Evolutionary conservation across 2,113 vertebrate genomes (phyloP).

Genomic region (Siphamia tubifer): DNA sequence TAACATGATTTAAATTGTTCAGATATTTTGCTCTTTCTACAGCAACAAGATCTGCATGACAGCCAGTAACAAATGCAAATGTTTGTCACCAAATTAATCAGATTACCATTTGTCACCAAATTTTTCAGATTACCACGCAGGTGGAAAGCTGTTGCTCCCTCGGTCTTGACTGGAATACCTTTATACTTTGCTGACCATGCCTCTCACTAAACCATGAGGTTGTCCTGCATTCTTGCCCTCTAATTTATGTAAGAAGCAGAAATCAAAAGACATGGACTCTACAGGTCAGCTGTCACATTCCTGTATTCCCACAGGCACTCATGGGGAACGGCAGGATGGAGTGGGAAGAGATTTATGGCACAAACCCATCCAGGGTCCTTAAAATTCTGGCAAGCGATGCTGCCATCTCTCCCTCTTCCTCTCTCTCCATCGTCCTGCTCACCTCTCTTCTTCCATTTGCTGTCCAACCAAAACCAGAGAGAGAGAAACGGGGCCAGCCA

Average conservation of each 20-base stretch:
- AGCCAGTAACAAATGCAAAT: neutral
- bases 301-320: slow-evolving; percentile 81
- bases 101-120: slow-evolving; percentile 5
- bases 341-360: slow-evolving; percentile 80
- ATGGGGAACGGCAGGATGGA: slow-evolving; percentile 76
- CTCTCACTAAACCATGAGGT: slow-evolving; percentile 45
- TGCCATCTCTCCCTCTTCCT: slow-evolving; percentile 46
- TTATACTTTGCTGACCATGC: slow-evolving; percentile 33
- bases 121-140: neutral
- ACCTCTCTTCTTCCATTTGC: slow-evolving; percentile 31
- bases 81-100: slow-evolving; percentile 20
- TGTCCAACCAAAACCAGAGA: slow-evolving; percentile 56
- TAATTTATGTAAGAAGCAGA: slow-evolving; percentile 81
- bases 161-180: slow-evolving; percentile 27
- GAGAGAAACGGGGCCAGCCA: slow-evolving; percentile 43
- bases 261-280: slow-evolving; percentile 77
- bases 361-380: slow-evolving; percentile 72
- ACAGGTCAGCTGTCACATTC: slow-evolving; percentile 85
- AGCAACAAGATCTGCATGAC: neutral
- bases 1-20: slow-evolving; percentile 20
- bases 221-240: slow-evolving; percentile 65
- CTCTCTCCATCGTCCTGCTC: slow-evolving; percentile 12
- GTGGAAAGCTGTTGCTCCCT: slow-evolving; percentile 22
- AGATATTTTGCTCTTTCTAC: slow-evolving; percentile 6
- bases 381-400: slow-evolving; percentile 74